phyloP scores from a whole-genome alignment of 1,140 invertebrate genomes.

The Bombus terrestris region DNA sequence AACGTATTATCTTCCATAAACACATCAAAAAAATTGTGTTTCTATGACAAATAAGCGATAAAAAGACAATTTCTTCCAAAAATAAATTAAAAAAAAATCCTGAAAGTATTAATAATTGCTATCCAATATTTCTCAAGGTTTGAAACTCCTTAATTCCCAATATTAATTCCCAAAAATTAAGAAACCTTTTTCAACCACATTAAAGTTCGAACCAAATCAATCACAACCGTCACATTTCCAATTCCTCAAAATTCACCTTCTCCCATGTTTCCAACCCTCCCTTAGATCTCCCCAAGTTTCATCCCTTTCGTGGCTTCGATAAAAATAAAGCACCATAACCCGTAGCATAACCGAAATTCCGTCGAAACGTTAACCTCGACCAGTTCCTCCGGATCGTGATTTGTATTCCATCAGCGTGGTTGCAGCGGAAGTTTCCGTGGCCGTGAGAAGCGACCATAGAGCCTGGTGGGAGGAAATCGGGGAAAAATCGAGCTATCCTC shows the following conservation, averaged over 20 bases:
- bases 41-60: too few relatives aligned
- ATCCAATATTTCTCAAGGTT: too few relatives aligned
- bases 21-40: too few relatives aligned
- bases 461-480: neutral
- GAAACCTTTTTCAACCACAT: too few relatives aligned
- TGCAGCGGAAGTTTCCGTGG: neutral
- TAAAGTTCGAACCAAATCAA: neutral
- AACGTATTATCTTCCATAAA: too few relatives aligned
- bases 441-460: neutral
- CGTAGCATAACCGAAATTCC: neutral
- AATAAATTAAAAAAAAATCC: too few relatives aligned
- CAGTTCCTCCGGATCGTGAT: neutral
- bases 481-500: slow-evolving; percentile 6
- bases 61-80: too few relatives aligned
- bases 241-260: neutral
- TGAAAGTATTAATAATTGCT: too few relatives aligned
- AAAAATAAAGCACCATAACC: neutral
- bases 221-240: neutral
- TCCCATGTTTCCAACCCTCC: neutral
- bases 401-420: slow-evolving; percentile 28
- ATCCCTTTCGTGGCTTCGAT: neutral
- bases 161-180: too few relatives aligned
- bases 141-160: too few relatives aligned
- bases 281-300: neutral
- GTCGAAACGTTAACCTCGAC: neutral